phyloP scores from a whole-genome alignment of 2,888 invertebrate genomes.

The Actias luna region DNA sequence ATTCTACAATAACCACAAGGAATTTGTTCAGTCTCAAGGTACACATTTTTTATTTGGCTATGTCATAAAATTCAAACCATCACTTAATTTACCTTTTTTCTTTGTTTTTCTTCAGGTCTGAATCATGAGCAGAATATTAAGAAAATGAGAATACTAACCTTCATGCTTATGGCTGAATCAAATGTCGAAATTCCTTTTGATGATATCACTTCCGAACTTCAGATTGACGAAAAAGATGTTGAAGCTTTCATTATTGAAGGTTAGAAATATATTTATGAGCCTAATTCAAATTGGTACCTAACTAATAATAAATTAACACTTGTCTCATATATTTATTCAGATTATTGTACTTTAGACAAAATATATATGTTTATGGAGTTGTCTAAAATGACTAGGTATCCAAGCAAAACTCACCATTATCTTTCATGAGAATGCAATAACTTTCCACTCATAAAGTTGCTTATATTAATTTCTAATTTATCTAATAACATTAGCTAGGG shows the following conservation, averaged over 20 bases:
- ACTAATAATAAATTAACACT: background rate
- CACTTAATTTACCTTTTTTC: constrained; percentile 3
- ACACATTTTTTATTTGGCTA: constrained; percentile 13
- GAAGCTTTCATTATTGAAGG: constrained; percentile 99
- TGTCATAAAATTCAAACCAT: background rate
- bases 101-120: constrained; percentile 79
- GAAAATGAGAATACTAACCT: constrained; percentile 97
- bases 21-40: constrained; percentile 91
- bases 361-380: background rate
- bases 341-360: background rate
- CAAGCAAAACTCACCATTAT: no score
- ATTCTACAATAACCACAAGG: constrained; percentile 95
- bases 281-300: background rate
- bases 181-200: constrained; percentile 96
- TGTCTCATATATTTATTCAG: background rate
- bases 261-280: constrained; percentile 43
- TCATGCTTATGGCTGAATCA: constrained; percentile 98
- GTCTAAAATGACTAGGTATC: no score
- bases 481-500: no score
- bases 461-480: no score
- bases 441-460: no score
- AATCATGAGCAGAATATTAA: constrained; percentile 97
- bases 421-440: no score
- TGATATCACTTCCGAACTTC: constrained; percentile 92
- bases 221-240: constrained; percentile 93